Evolutionary conservation across 2,113 vertebrate species (phyloP).

Genomic region (Gambusia holbrooki): DNA sequence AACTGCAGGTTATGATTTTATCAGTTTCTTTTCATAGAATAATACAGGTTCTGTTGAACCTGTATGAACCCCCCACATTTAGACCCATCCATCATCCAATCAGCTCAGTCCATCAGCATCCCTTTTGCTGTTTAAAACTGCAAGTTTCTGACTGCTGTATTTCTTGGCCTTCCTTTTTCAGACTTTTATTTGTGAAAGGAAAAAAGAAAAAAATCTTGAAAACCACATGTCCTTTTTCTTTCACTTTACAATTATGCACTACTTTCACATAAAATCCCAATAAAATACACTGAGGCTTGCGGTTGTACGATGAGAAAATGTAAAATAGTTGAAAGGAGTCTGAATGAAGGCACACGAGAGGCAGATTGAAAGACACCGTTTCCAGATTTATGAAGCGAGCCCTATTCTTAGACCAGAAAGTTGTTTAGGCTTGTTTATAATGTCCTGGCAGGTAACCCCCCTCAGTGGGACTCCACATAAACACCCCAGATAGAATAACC

Average conservation of each 20-base stretch:
- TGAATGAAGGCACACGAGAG: too few species aligned
- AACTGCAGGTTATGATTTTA: too few species aligned
- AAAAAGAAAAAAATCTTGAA: neutral
- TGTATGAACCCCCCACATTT: neutral
- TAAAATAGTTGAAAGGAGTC: too few species aligned
- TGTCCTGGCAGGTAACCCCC: constrained; percentile 21
- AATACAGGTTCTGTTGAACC: neutral
- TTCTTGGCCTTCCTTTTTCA: neutral
- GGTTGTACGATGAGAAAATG: neutral
- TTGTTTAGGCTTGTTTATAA: constrained; percentile 73
- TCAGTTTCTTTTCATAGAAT: too few species aligned
- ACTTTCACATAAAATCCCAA: too few species aligned
- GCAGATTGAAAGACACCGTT: constrained; percentile 31
- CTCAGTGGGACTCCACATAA: constrained; percentile 57
- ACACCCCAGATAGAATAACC: constrained; percentile 63
- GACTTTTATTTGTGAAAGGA: neutral
- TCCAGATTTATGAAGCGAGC: constrained; percentile 55
- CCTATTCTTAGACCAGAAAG: constrained; percentile 72
- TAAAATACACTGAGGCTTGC: neutral
- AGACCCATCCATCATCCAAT: neutral
- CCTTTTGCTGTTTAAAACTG: neutral
- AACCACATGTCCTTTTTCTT: neutral
- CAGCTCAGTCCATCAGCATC: neutral
- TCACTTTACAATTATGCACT: too few species aligned
- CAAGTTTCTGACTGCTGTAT: neutral